Conservation (phyloP, 2,797 vertebrate genomes). For the Rhadinocentrus ornatus region DNA sequence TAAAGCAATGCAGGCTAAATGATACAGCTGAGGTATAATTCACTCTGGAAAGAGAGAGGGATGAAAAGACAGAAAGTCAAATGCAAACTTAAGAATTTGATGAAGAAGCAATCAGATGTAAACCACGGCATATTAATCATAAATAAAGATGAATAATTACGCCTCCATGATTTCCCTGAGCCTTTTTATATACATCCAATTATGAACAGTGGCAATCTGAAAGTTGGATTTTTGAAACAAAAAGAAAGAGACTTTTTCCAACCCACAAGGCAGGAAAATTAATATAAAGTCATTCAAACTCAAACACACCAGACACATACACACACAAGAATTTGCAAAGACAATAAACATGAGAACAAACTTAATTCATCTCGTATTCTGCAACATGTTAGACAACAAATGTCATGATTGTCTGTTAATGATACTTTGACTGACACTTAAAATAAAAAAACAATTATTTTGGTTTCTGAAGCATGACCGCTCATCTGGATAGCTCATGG, state of each 20-base stretch:
- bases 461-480: background rate
- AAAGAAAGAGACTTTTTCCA: constrained; percentile 39
- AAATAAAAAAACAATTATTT: background rate
- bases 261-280: constrained; percentile 37
- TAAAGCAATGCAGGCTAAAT: constrained; percentile 53
- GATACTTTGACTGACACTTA: no score
- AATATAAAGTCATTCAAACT: constrained; percentile 30
- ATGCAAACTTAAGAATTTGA: constrained; percentile 48
- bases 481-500: background rate
- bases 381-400: background rate
- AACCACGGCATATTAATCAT: constrained; percentile 58
- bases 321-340: background rate
- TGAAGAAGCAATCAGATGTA: constrained; percentile 64
- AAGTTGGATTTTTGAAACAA: constrained; percentile 43
- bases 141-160: constrained; percentile 60
- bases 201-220: constrained; percentile 39
- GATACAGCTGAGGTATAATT: constrained; percentile 21
- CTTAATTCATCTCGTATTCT: constrained; percentile 3
- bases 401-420: background rate
- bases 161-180: constrained; percentile 37
- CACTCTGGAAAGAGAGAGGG: constrained; percentile 34
- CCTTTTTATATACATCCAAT: constrained; percentile 37
- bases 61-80: constrained; percentile 27
- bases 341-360: background rate
- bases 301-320: constrained; percentile 3